Evolutionary conservation across 2,113 vertebrate species (phyloP).

Genomic region (Numenius arquata): DNA sequence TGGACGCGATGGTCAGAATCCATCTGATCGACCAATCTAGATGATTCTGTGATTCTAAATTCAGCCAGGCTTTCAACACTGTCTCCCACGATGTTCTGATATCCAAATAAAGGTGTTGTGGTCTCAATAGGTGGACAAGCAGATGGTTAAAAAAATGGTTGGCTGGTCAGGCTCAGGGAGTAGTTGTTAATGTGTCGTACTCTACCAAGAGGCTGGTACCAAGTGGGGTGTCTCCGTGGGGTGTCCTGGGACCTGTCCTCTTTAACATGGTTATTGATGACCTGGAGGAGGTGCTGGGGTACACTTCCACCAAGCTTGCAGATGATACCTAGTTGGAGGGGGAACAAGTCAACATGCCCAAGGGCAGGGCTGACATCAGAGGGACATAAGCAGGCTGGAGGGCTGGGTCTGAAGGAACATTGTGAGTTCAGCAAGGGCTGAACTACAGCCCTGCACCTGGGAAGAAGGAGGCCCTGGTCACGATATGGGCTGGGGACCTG

Average conservation of each 20-base stretch:
- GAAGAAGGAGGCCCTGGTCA: neutral
- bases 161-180: neutral
- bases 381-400: neutral
- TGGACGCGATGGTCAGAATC: neutral
- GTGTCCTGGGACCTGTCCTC: neutral
- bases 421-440: neutral
- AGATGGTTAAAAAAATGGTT: neutral
- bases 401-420: neutral
- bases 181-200: neutral
- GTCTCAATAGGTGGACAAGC: neutral
- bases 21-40: no score
- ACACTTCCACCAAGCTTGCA: neutral
- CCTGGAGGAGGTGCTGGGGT: neutral
- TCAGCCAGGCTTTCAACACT: neutral
- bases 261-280: neutral
- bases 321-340: neutral
- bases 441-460: neutral
- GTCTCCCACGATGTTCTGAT: neutral
- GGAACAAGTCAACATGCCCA: neutral
- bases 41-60: neutral
- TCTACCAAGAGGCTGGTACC: neutral
- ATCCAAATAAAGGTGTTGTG: neutral
- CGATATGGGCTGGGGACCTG: fast-evolving
- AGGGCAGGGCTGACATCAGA: neutral
- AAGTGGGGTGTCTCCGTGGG: neutral